phyloP scores from a whole-genome alignment of 2,113 vertebrate genomes.

The Strigops habroptila region DNA sequence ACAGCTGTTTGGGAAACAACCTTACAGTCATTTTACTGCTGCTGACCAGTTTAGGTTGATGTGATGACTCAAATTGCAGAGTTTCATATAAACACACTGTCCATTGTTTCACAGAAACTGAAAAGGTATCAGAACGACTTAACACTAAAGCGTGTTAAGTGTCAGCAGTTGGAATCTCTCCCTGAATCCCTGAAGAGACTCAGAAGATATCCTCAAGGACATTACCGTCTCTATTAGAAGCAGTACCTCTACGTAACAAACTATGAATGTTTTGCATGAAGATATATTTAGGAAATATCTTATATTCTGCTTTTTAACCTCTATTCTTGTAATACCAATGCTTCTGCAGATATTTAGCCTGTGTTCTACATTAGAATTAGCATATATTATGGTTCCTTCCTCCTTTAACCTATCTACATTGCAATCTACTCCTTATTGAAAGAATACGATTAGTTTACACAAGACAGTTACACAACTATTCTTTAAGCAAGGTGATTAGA shows the following conservation, averaged over 20 bases:
- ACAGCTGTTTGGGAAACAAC: background rate
- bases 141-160: background rate
- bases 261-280: background rate
- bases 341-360: background rate
- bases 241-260: background rate
- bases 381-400: background rate
- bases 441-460: background rate
- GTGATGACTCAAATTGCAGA: background rate
- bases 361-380: background rate
- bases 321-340: background rate
- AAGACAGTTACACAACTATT: background rate
- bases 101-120: background rate
- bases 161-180: background rate
- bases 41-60: background rate
- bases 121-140: background rate
- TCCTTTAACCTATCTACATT: background rate
- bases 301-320: background rate
- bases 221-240: background rate
- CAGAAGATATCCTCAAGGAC: background rate
- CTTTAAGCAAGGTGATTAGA: background rate
- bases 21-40: background rate
- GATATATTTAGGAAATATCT: background rate
- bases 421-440: background rate
- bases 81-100: background rate
- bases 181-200: background rate